Conservation (phyloP, 2,888 invertebrate genomes). For the Dichetophora obliterata region DNA sequence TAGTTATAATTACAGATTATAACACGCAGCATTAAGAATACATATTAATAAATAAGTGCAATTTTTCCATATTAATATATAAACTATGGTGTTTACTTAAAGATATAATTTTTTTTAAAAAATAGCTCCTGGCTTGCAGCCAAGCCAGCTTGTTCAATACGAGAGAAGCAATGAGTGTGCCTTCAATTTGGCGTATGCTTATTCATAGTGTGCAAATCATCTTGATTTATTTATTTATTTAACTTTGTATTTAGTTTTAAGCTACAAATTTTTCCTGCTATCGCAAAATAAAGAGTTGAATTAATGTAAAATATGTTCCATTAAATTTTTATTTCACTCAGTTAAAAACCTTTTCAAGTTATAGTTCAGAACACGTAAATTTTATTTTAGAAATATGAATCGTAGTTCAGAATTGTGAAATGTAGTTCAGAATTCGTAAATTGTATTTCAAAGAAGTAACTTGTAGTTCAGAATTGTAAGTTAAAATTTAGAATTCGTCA, state of each 20-base stretch:
- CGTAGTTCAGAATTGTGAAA: too few species aligned
- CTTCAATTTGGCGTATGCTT: neutral
- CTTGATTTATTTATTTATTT: constrained; percentile 12
- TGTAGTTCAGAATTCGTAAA: too few species aligned
- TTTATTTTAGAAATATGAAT: too few species aligned
- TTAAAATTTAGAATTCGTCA: too few species aligned
- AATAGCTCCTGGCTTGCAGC: neutral
- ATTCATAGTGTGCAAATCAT: neutral
- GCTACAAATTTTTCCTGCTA: too few species aligned
- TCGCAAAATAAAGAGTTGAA: too few species aligned
- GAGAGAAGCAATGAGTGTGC: neutral
- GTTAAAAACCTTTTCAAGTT: too few species aligned
- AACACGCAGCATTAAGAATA: constrained; percentile 52
- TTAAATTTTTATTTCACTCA: too few species aligned
- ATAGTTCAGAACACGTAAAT: too few species aligned
- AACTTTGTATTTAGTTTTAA: neutral
- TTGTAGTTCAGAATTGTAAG: too few species aligned
- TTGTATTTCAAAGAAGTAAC: too few species aligned
- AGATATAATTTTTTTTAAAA: neutral
- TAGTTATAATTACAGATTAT: constrained; percentile 59
- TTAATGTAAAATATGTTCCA: too few species aligned
- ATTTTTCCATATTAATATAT: constrained; percentile 10
- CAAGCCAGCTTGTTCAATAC: neutral
- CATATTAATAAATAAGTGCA: constrained; percentile 25
- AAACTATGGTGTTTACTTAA: neutral